These are phyloP conservation scores for Chaetops frenatus DNA, from an alignment of 2,113 vertebrate genomes.

Conservation along the genomic window DNA sequence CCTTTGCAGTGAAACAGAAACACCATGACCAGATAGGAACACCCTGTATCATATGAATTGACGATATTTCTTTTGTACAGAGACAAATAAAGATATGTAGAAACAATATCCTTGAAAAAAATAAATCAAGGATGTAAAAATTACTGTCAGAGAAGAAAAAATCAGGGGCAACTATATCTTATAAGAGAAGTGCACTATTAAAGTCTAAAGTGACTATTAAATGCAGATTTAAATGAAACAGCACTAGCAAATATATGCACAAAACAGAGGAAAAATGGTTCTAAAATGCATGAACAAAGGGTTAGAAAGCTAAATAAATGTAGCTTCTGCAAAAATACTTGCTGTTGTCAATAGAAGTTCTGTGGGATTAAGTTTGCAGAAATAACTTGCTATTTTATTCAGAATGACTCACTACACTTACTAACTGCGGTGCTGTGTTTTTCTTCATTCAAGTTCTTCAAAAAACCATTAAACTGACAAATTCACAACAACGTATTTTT, in stretches of 20 bases:
- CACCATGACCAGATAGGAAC: not conserved
- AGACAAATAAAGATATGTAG: not conserved
- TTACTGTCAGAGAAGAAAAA: not conserved
- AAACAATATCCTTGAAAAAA: not conserved
- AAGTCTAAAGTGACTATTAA: not conserved
- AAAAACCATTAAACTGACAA: not conserved
- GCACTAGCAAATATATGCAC: not conserved
- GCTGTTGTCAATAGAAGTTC: not conserved
- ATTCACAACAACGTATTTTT: not conserved
- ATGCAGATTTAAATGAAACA: not conserved
- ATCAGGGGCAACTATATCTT: not conserved
- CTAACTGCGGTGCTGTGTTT: not conserved
- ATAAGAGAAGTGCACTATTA: not conserved
- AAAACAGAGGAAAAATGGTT: not conserved
- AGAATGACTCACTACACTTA: slow-evolving; percentile 28
- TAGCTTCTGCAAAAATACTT: slow-evolving; percentile 32
- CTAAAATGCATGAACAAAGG: not conserved
- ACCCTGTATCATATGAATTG: not conserved
- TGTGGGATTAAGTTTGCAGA: not conserved
- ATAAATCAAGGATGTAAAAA: not conserved
- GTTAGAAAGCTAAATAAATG: not conserved
- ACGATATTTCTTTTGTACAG: not conserved
- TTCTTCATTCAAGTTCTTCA: not conserved
- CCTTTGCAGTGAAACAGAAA: not conserved
- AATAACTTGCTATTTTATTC: slow-evolving; percentile 10